Base-by-base conservation (phyloP, 2,797 vertebrate species). In the Morus bassanus region DNA sequence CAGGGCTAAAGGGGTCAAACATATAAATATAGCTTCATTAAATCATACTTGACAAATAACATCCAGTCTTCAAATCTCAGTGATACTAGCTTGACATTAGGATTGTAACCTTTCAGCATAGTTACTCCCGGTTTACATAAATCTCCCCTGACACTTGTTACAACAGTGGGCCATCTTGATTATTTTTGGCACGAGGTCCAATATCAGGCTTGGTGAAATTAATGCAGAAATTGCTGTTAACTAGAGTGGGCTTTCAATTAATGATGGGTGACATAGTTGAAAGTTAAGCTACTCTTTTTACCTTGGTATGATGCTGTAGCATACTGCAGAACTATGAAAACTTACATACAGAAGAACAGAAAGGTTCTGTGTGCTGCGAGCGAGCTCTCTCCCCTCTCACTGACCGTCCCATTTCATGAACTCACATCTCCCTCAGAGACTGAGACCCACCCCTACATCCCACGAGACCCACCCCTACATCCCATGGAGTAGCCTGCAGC, bases 391-490 rank as follows among this genome's bases (percentile, higher is more conserved):
- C 18, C 56, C 41, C 31, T 48, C 30, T 31, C 43, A 1, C 50
- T 1, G 6, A 13, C 31, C 54, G 28, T 25, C 59, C 74, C 3
- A 1, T n/a, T 7, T 21, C 0, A 3, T 11, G 48, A 70, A 48
- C 43, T 23, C 22, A 48, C 10, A 0, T 25, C 51, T 53, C 45
- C n/a, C 24, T 6, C 41, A 1, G 28, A 18, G 28, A 9, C 60
- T 4, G 0, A 33, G 13, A 21, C 18, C 59, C 22, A 0, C 28
- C n/a, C 48, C 41, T 8, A 1, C 51, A 2, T 6, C 63, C 48
- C 30, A 2, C 4, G 0, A 33, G 13, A 21, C 18, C 59, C 22
- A 0, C 28, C n/a, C 48, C 41, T 8, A 1, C 51, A 2, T 6
- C 63, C 48, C 30, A 2, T 3, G 0, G 53, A 13, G 67, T 5